These are phyloP conservation scores for Grus americana DNA, from an alignment of 2,113 vertebrate species.

Conservation along the genomic window DNA sequence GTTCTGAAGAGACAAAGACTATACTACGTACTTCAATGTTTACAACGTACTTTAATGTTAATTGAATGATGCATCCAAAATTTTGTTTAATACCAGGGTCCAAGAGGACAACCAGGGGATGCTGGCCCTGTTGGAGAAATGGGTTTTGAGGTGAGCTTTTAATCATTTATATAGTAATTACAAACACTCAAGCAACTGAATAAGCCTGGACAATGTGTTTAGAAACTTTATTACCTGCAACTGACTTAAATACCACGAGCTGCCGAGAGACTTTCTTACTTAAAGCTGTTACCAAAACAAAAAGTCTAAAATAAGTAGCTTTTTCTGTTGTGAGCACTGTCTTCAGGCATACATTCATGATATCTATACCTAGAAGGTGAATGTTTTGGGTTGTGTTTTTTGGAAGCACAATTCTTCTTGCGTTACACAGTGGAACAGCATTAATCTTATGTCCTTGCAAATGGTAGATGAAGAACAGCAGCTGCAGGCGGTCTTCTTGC, in stretches of 20 bases:
- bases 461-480: neutral
- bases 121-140: slow-evolving; percentile 86
- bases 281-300: neutral
- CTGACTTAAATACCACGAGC: neutral
- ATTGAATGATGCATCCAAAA: slow-evolving; percentile 31
- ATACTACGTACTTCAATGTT: neutral
- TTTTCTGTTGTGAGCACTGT: neutral
- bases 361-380: neutral
- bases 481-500: neutral
- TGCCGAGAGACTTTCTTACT: neutral
- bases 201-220: neutral
- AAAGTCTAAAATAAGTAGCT: neutral
- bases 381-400: neutral
- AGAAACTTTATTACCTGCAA: neutral
- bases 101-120: slow-evolving; percentile 87
- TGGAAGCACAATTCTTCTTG: neutral
- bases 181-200: neutral
- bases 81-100: slow-evolving; percentile 80
- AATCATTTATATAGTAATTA: neutral
- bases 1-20: neutral
- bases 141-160: slow-evolving; percentile 84
- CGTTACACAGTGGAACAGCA: neutral
- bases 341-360: neutral
- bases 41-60: neutral
- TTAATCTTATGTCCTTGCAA: neutral